These are phyloP conservation scores for Anolis carolinensis DNA, from an alignment of 2,113 vertebrate species.

Conservation along the genomic window DNA sequence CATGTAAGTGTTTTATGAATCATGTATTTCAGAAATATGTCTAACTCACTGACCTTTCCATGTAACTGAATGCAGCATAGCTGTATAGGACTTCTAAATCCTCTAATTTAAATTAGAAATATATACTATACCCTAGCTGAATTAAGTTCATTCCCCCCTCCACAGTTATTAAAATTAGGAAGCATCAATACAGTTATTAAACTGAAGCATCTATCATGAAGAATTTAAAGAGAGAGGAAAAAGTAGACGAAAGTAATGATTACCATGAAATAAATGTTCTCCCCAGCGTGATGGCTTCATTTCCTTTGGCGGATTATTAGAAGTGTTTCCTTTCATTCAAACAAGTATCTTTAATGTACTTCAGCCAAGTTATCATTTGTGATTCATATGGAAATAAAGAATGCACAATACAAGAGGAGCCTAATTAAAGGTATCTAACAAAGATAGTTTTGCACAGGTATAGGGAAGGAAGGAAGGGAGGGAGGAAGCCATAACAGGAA, in stretches of 20 bases:
- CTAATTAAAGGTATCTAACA: constrained; percentile 14
- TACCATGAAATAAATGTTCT: constrained; percentile 18
- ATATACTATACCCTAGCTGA: neutral
- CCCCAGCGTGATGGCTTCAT: neutral
- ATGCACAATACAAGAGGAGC: constrained; percentile 24
- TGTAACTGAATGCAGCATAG: neutral
- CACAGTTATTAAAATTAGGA: neutral
- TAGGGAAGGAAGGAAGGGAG: constrained; percentile 14
- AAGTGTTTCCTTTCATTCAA: constrained; percentile 25
- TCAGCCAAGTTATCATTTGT: constrained; percentile 17
- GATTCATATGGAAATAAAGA: constrained; percentile 53
- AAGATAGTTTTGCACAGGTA: constrained; percentile 2
- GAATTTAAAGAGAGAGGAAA: neutral
- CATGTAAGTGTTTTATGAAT: constrained; percentile 14
- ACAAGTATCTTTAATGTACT: constrained; percentile 23
- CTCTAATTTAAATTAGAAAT: neutral
- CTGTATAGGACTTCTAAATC: neutral
- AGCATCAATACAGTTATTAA: neutral
- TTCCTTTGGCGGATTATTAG: neutral
- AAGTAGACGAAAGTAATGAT: neutral
- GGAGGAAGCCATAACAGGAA: neutral
- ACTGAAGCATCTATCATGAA: neutral
- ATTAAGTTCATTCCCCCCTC: neutral
- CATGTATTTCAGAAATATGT: neutral
- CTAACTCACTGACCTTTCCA: neutral